phyloP scores from a whole-genome alignment of 2,113 vertebrate species.

The Sporophila hypoxantha region DNA sequence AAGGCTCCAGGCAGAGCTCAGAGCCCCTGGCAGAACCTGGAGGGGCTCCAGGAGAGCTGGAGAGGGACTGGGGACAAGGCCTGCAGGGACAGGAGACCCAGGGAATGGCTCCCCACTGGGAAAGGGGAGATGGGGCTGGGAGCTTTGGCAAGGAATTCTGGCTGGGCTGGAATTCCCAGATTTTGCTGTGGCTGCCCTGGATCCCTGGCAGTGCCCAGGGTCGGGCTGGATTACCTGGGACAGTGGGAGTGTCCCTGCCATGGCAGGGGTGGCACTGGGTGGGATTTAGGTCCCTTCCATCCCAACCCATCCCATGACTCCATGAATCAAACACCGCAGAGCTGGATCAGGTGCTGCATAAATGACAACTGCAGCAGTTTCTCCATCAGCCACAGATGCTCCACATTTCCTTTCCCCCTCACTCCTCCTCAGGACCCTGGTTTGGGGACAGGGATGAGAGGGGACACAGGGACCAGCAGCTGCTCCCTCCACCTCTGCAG shows the following conservation, averaged over 20 bases:
- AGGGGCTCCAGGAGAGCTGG: background rate
- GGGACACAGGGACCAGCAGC: background rate
- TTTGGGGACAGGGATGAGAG: background rate
- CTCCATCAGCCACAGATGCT: background rate
- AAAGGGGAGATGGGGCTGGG: background rate
- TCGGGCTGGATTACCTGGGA: background rate
- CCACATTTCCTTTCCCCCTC: background rate
- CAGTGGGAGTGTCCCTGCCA: background rate
- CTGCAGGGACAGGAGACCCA: no score
- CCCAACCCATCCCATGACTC: background rate
- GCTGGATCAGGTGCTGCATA: background rate
- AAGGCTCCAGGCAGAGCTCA: fast-evolving
- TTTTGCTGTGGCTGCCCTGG: background rate
- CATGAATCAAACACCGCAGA: fast-evolving
- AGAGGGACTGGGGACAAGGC: no score
- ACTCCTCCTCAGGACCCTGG: background rate
- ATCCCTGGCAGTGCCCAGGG: background rate
- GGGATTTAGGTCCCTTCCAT: background rate
- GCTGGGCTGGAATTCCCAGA: background rate
- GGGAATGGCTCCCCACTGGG: no score
- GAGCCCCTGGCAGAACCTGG: background rate
- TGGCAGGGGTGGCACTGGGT: background rate
- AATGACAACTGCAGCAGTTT: background rate
- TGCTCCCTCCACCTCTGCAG: background rate
- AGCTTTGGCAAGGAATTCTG: background rate